These are phyloP conservation scores for Sinodicranocentrus sp. DNA, from an alignment of 2,888 invertebrate species.

Conservation along the genomic window DNA sequence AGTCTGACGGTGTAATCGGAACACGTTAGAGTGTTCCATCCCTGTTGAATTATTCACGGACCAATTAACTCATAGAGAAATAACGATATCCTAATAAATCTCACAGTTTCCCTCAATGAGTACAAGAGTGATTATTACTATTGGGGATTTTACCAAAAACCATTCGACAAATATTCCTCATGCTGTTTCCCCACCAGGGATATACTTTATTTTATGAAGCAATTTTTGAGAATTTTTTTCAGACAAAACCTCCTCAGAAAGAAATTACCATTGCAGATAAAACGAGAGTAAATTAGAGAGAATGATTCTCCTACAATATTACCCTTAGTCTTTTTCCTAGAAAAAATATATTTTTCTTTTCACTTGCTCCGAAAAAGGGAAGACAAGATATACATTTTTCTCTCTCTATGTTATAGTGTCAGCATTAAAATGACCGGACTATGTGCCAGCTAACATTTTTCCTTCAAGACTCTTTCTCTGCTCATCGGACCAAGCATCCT, in stretches of 20 bases:
- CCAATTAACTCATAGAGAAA: conserved; percentile 41
- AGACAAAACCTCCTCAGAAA: too few relatives aligned
- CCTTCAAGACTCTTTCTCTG: too few relatives aligned
- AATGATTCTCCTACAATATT: not conserved
- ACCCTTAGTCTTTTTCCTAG: not conserved
- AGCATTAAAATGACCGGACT: too few relatives aligned
- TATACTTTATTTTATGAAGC: too few relatives aligned
- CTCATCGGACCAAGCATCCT: conserved; percentile 74
- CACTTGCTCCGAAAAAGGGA: conserved; percentile 3
- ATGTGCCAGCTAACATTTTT: too few relatives aligned
- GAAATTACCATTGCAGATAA: not conserved
- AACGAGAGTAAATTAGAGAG: conserved; percentile 1
- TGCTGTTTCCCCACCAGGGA: too few relatives aligned
- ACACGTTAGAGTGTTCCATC: conserved; percentile 1
- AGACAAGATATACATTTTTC: conserved; percentile 4
- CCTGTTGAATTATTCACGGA: conserved; percentile 48
- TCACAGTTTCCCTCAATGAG: not conserved
- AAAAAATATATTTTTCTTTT: too few relatives aligned
- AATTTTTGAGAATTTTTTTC: too few relatives aligned
- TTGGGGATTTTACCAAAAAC: too few relatives aligned
- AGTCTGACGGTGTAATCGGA: conserved; percentile 10
- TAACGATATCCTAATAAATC: conserved; percentile 34
- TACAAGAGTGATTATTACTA: conserved; percentile 21
- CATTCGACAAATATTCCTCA: too few relatives aligned
- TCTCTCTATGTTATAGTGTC: too few relatives aligned